Evolutionary conservation across 1,140 invertebrate species (phyloP), one percentile per base, ranked within the genome.

Genomic region (Drosophila miranda): DNA sequence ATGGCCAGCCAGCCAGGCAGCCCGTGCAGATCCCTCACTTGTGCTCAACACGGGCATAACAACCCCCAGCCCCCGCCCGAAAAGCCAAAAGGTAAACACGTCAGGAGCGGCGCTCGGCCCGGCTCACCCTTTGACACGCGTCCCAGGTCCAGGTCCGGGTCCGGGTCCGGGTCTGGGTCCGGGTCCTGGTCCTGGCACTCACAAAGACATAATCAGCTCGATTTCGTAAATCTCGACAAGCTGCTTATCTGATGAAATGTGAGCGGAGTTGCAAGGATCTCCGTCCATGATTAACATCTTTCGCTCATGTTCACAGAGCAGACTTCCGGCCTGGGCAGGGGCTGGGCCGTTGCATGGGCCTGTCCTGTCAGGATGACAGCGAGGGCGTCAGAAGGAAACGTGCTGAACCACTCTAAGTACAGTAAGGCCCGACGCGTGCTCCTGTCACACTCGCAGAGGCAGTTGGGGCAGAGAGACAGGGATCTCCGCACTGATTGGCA

Each of bases 201-300:
- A 50, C 62, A 70, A 75, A 64, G 78, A 80, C 82, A 75, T 87
- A 87, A 86, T 86, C 78, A 87, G 78, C 83, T 87, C 82, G 83
- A 82, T 87, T 87, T 82, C 82, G 83, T 87, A 88, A 88, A 88
- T 87, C 82, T 87, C 83, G 82, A 87, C 83, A 87, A 87, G 83
- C 83, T 83, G 82, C 82, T 87, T 87, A 87, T 87, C 82, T 67
- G 78, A 87, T 88, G 83, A 87, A 87, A 88, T 88, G 78, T 76
- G 82, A 87, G 82, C 82, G 46, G 83, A 60, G 83, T 82, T 82
- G 59, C 66, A 64, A 72, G 74, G 57, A 76, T 79, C 64, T 54
- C 46, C 49, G 44, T 51, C 55, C 43, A 52, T 81, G 82, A 87
- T 87, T 88, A 87, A 78, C 83, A 87, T 87, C 82, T 78, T 75